Evolutionary conservation across 2,888 invertebrate species (phyloP).

Genomic region (Anodontia alba): DNA sequence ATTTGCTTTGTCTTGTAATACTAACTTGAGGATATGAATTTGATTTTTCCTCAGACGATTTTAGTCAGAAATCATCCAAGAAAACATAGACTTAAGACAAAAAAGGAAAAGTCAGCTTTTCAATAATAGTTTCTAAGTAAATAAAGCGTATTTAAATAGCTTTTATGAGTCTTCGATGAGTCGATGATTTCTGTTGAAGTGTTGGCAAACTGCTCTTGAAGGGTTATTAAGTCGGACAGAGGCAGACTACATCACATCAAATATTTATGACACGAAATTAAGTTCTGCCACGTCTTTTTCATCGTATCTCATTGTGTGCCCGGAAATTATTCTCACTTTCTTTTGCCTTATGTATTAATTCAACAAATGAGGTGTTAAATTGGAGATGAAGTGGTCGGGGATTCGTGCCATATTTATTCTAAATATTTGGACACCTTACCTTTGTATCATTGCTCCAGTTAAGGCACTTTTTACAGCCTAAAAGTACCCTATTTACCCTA

Average conservation of each 20-base stretch:
- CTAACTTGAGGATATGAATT: too few species aligned
- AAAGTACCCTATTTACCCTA: too few species aligned
- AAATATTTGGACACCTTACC: too few species aligned
- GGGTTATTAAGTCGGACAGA: not conserved
- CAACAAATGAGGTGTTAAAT: slow-evolving; percentile 3
- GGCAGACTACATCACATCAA: not conserved
- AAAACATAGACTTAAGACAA: too few species aligned
- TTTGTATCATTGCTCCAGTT: too few species aligned
- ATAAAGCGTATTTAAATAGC: not conserved
- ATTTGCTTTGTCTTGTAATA: too few species aligned
- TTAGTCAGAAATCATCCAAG: too few species aligned
- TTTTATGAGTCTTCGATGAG: not conserved
- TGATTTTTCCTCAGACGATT: too few species aligned
- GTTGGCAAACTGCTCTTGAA: not conserved
- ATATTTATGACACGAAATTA: slow-evolving; percentile 5
- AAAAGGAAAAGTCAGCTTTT: too few species aligned
- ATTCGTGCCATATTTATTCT: too few species aligned
- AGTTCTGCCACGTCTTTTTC: not conserved
- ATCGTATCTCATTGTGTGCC: not conserved
- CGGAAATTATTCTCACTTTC: not conserved
- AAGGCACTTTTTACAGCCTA: too few species aligned
- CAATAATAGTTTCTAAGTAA: not conserved
- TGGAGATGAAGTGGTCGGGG: not conserved
- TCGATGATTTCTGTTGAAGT: not conserved
- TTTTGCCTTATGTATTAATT: not conserved